Evolutionary conservation across 2,113 vertebrate genomes (phyloP).

Genomic region (Eudyptes chrysolophus): DNA sequence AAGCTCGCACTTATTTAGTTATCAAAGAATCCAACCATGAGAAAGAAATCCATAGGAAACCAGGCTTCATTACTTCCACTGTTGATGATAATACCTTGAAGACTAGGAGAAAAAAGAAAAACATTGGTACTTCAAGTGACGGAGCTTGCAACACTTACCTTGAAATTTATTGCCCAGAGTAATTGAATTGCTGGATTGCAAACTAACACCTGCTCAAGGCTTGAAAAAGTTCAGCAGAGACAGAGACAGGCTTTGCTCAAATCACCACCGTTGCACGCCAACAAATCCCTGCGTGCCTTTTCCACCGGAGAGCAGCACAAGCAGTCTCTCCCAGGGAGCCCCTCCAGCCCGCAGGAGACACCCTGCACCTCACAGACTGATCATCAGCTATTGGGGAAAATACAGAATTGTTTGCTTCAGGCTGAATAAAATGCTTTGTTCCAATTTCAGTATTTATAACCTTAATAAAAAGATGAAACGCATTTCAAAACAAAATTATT

Average conservation of each 20-base stretch:
- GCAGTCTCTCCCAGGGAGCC: too few relatives aligned
- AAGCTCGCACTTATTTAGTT: constrained; percentile 17
- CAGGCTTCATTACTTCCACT: constrained; percentile 33
- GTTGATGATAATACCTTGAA: not conserved
- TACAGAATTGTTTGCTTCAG: not conserved
- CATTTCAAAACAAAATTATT: not conserved
- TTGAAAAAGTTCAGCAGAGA: not conserved
- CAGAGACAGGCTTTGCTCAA: not conserved
- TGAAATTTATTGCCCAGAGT: constrained; percentile 40
- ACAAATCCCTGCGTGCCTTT: accelerated
- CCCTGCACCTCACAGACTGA: not conserved
- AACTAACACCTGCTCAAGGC: constrained; percentile 33
- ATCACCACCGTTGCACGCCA: not conserved
- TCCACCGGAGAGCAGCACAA: not conserved
- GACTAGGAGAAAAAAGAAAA: not conserved
- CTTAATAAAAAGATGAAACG: not conserved
- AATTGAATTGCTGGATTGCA: constrained; percentile 27
- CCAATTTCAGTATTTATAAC: not conserved
- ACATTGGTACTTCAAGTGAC: not conserved
- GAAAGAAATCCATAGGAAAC: constrained; percentile 36
- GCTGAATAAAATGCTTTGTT: not conserved
- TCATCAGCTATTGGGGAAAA: not conserved
- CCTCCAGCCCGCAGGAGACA: not conserved
- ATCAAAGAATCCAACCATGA: constrained; percentile 34
- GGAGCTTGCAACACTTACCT: constrained; percentile 20